These are phyloP conservation scores for Neomonachus schauinslandi DNA, from an alignment of 2,113 vertebrate genomes.

Conservation along the genomic window DNA sequence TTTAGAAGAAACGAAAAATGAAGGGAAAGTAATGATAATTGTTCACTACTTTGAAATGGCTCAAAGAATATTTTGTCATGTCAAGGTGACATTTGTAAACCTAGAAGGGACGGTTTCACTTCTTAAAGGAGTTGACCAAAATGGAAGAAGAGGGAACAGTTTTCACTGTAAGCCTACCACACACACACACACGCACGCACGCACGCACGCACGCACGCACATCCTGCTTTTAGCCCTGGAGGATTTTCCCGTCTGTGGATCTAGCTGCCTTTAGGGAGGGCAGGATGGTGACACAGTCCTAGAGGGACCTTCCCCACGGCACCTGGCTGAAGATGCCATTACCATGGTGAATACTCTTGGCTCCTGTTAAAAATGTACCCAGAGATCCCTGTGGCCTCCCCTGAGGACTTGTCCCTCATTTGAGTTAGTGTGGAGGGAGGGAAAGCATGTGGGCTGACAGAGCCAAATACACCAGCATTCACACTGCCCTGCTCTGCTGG, in stretches of 20 bases:
- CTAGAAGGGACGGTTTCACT: not conserved
- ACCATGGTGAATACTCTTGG: not conserved
- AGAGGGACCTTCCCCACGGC: accelerated
- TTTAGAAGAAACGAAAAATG: not conserved
- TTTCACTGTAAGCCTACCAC: accelerated
- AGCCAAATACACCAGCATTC: accelerated
- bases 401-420: not conserved
- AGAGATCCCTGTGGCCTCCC: not conserved
- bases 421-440: not conserved
- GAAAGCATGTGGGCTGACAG: accelerated
- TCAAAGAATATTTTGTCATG: not conserved
- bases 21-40: not conserved
- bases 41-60: constrained; percentile 7
- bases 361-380: not conserved
- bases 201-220: too few relatives aligned
- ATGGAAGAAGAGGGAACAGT: not conserved
- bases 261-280: not conserved
- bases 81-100: not conserved
- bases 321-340: not conserved
- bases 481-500: accelerated
- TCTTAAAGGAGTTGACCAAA: not conserved
- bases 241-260: not conserved
- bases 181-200: too few relatives aligned
- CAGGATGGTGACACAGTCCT: not conserved
- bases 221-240: not conserved